Evolutionary conservation across 2,113 vertebrate genomes (phyloP).

Genomic region (Megaptera novaeangliae): DNA sequence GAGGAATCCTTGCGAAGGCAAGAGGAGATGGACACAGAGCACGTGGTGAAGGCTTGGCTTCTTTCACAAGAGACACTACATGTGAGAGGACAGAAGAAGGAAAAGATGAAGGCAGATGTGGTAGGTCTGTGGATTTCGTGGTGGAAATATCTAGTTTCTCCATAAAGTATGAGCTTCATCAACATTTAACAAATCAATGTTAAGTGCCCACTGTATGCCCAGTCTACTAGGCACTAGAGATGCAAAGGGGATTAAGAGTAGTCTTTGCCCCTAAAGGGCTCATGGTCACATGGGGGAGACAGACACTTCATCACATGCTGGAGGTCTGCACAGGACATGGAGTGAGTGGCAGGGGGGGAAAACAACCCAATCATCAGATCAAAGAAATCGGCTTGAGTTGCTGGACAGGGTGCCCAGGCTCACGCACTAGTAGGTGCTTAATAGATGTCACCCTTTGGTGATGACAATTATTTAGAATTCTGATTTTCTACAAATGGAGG

Average conservation of each 20-base stretch:
- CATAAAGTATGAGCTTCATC: neutral
- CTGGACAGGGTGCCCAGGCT: neutral
- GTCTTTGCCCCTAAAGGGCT: neutral
- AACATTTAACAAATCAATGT: neutral
- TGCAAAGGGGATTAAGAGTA: neutral
- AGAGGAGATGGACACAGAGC: neutral
- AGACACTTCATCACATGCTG: neutral
- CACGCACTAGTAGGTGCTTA: neutral
- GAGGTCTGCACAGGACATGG: neutral
- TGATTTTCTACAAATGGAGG: neutral
- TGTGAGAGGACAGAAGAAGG: neutral
- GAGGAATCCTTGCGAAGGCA: neutral
- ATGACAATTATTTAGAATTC: neutral
- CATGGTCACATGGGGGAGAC: neutral
- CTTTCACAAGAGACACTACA: neutral
- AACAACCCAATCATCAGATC: no score
- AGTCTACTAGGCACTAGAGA: neutral
- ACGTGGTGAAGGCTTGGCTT: neutral
- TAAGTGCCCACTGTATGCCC: neutral
- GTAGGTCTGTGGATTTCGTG: neutral
- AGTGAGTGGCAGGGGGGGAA: rapidly evolving
- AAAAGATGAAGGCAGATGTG: neutral
- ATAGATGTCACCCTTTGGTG: neutral
- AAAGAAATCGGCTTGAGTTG: neutral
- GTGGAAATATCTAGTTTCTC: neutral